Evolutionary conservation across 1,140 invertebrate genomes (phyloP), one percentile per base, ranked within the genome.

Genomic region (Aphaenogaster floridana): DNA sequence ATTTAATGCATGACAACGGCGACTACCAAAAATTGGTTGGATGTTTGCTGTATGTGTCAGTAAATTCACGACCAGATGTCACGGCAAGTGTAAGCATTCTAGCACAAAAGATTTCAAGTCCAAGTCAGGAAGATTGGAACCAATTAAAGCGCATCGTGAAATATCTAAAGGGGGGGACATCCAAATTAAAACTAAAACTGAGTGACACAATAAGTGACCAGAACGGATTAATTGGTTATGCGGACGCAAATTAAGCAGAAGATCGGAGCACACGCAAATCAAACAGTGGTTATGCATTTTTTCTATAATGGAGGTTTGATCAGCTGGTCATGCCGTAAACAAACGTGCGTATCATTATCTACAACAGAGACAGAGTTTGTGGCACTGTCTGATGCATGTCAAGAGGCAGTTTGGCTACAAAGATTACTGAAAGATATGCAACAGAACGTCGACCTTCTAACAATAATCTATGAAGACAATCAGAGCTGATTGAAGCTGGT

Each of bases 391-490:
- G 48, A 50, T 4, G 9, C 48, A 4, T 50, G 48, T 50, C 48
- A 50, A 3, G 13, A 50, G 13, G 13, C 48, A 50, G 11, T 50
- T 13, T 50, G 48, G 48, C 11, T 50, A 15, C 11, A 50, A 50
- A 50, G 9, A 50, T 15, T 50, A 13, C 13, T 50, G 4, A 50
- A 15, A 3, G 13, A 50, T 50, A 50, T 50, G 48, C 11, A 50
- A 15, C 48, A 50, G 48, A 13, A 15, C 0, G 15, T 50, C 15
- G 0, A 15, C 2, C 4, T 50, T 50, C 48, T 3, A 21, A 21
- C 21, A 21, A 50, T 3, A 3, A 42, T 77, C 57, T 42, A 68
- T 39, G 59, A 86, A 86, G 88, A 88, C 74, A 21, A 83, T 28
- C 48, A 83, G 57, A 28, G 64, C 54, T 61, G 59, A 13, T 3